Conservation (phyloP, 2,888 invertebrate species). For the Tinea trinotella region DNA sequence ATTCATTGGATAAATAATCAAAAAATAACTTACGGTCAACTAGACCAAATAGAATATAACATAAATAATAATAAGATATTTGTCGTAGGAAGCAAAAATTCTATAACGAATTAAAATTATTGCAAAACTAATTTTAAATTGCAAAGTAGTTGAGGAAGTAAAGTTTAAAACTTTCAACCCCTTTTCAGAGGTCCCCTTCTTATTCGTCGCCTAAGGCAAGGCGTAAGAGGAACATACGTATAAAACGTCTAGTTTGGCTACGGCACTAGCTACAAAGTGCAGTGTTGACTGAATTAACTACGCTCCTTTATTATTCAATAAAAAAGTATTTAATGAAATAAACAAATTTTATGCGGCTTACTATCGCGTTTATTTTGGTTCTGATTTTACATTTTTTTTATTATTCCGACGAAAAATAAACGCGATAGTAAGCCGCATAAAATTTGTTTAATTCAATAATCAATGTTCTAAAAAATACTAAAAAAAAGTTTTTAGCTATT, state of each 20-base stretch:
- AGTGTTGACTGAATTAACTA: background rate
- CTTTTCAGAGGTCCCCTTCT: slow-evolving; percentile 1
- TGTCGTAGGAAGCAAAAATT: too few relatives aligned
- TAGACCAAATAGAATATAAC: too few relatives aligned
- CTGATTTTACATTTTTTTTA: too few relatives aligned
- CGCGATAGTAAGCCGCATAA: too few relatives aligned
- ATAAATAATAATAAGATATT: too few relatives aligned
- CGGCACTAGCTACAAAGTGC: background rate
- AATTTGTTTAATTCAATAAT: too few relatives aligned
- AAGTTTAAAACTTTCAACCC: slow-evolving; percentile 2
- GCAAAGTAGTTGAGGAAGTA: slow-evolving; percentile 8
- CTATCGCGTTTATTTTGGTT: too few relatives aligned
- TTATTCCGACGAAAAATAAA: too few relatives aligned
- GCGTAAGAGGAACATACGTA: background rate
- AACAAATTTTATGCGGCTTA: background rate
- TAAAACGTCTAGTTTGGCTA: background rate
- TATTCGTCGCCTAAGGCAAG: background rate
- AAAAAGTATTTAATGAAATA: background rate
- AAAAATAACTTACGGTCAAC: too few relatives aligned
- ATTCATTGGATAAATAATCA: too few relatives aligned
- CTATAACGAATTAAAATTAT: background rate
- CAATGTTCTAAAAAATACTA: too few relatives aligned
- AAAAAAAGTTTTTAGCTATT: too few relatives aligned
- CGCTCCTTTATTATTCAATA: background rate
- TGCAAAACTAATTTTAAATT: background rate